Conservation (phyloP, 2,113 vertebrate species). For the Hypanus sabinus region DNA sequence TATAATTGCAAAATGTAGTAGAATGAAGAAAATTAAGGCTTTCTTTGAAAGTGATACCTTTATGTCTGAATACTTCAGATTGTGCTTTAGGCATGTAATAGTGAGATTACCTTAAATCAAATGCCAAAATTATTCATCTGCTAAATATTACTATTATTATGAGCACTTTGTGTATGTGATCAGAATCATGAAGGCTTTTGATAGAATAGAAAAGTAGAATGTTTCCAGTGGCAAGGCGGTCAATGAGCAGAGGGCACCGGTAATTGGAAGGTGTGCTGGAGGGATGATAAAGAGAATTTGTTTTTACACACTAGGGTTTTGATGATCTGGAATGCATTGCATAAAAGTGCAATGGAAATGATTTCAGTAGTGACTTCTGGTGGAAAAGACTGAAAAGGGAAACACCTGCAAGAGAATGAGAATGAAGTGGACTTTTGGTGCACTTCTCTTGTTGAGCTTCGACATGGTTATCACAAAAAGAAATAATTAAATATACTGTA, state of each 20-base stretch:
- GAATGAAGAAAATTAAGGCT: not conserved
- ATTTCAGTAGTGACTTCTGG: not conserved
- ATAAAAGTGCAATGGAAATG: not conserved
- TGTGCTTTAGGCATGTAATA: not conserved
- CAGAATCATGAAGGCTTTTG: not conserved
- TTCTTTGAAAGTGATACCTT: not conserved
- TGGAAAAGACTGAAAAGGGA: not conserved
- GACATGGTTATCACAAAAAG: not conserved
- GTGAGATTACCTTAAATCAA: constrained; percentile 11
- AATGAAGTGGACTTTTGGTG: not conserved
- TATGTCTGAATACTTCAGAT: not conserved
- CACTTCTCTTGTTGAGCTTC: not conserved
- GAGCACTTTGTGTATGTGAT: not conserved
- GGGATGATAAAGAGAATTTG: not conserved
- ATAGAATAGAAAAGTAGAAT: not conserved
- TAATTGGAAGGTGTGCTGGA: constrained; percentile 4
- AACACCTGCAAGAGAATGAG: too few species aligned
- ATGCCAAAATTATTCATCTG: not conserved
- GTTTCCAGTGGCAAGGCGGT: not conserved
- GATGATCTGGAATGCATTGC: not conserved
- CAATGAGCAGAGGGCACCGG: not conserved
- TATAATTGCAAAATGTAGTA: not conserved
- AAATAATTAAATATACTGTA: not conserved
- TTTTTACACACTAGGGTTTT: not conserved
- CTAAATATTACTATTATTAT: not conserved